Conservation (phyloP, 1,140 invertebrate genomes). For the Notospermus geniculatus region DNA sequence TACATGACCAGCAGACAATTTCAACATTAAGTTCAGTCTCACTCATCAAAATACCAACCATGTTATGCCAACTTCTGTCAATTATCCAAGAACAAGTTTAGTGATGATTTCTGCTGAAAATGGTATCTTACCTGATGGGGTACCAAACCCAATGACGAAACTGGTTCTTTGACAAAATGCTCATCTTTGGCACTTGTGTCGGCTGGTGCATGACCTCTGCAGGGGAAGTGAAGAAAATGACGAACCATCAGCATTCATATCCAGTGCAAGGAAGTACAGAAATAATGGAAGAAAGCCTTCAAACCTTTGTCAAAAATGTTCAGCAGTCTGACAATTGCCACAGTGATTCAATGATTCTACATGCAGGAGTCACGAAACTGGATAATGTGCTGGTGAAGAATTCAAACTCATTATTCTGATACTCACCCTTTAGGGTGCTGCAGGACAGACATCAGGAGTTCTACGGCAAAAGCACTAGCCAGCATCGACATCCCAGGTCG, state of each 20-base stretch:
- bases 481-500: conserved; percentile 90
- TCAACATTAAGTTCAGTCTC: too few relatives aligned
- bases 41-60: too few relatives aligned
- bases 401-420: background rate
- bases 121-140: conserved; percentile 73
- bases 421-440: conserved; percentile 78
- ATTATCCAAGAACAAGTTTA: background rate
- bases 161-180: conserved; percentile 36
- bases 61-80: too few relatives aligned
- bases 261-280: background rate
- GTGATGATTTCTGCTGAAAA: background rate
- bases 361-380: background rate
- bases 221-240: conserved; percentile 41
- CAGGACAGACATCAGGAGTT: conserved; percentile 81
- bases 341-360: background rate
- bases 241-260: too few relatives aligned
- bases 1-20: too few relatives aligned
- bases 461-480: conserved; percentile 86
- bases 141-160: conserved; percentile 76
- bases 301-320: background rate
- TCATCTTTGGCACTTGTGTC: conserved; percentile 46
- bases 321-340: too few relatives aligned
- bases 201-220: conserved; percentile 64
- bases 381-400: background rate
- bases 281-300: background rate